A percentile compares a stretch with the other conserved stretches of the same genome.
Evolutionary conservation across 2,113 vertebrate species (phyloP).

Genomic region (Callospermophilus lateralis): DNA sequence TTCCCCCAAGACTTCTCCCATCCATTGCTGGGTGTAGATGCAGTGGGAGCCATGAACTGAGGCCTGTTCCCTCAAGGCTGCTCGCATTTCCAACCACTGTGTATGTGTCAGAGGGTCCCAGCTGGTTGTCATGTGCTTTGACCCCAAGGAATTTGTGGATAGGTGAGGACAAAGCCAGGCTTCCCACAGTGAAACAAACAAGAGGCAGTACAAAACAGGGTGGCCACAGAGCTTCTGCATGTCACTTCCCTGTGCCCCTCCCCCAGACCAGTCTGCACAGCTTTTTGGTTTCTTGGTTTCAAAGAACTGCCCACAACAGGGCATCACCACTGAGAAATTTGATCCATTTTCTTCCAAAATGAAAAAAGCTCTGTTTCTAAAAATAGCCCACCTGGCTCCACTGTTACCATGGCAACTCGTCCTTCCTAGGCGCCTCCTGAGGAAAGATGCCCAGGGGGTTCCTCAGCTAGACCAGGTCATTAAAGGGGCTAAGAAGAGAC

Average conservation of each 20-base stretch:
- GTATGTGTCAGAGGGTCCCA: background rate
- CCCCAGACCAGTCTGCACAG: background rate
- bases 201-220: background rate
- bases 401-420: constrained; percentile 91
- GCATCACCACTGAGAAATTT: constrained; percentile 60
- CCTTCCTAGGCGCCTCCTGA: constrained; percentile 83
- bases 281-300: background rate
- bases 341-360: constrained; percentile 78
- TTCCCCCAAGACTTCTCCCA: background rate
- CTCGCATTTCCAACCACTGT: background rate
- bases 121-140: background rate
- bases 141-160: background rate
- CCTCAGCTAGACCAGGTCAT: background rate
- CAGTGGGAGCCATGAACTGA: background rate
- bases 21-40: background rate
- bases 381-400: constrained; percentile 83
- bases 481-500: background rate
- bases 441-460: background rate
- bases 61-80: no score
- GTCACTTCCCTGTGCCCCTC: background rate
- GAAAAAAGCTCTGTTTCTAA: constrained; percentile 83
- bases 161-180: background rate
- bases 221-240: background rate
- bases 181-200: background rate
- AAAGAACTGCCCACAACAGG: background rate